Evolutionary conservation across 2,113 vertebrate genomes (phyloP), one percentile per base, ranked within the genome.

Genomic region (Silurus glanis): DNA sequence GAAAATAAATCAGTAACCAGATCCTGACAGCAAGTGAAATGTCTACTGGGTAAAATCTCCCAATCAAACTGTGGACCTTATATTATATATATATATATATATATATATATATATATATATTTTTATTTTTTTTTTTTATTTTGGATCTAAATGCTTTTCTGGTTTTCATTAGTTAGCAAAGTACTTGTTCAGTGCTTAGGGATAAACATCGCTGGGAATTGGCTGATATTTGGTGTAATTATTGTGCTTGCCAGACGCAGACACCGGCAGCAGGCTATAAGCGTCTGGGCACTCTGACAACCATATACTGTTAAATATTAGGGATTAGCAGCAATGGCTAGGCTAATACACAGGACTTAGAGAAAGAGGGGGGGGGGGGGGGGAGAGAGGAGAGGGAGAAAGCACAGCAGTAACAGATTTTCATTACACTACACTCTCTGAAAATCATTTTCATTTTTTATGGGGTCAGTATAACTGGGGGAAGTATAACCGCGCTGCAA

Each of bases 371-470:
- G 80, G 9, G 45, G 9, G 69, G 9, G 69, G 21, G 66, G 25
- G 16, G 59, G 17, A 23, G 19, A 53, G 9, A 45, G 37, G 62
- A 25, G 79, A 62, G 79, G 66, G 45, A 51, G 82, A 86, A 74
- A 80, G 81, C 23, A 59, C 58, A 53, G 49, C 84, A 86, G 83
- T 84, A 89, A 87, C 49, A 84, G 86, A 82, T 89, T 89, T 89
- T 90, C 84, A 87, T 87, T 87, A 85, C 83, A 83, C 53, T 79
- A 74, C 87, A 80, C 78, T 85, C 83, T 83, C 76, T 89, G 71
- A 88, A 85, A 85, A 91, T 87, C 75, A 83, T 80, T 84, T 88
- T 82, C 5, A 86, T 86, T 85, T 90, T 91, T 91, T 88, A 94
- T 92, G 75, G 83, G 85, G 82, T 80, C 86, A 87, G 86, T 83